Evolutionary conservation across 2,888 invertebrate species (phyloP).

Genomic region (Pemphredon lugubris): DNA sequence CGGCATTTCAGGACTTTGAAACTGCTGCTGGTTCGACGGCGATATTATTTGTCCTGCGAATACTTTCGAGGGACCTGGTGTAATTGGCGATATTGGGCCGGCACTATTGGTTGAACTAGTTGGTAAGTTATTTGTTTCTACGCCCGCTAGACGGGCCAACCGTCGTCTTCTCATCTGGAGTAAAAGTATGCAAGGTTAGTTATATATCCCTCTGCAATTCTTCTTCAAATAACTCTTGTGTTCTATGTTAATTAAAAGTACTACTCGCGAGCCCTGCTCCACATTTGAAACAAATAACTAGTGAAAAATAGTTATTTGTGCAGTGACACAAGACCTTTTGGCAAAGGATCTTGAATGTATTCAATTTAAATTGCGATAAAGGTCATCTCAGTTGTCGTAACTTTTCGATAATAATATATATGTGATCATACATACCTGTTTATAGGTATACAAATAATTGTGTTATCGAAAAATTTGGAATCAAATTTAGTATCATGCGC

Average conservation of each 20-base stretch:
- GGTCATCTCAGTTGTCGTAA: no score
- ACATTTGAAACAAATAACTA: no score
- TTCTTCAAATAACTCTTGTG: background rate
- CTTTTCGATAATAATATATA: no score
- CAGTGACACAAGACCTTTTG: no score
- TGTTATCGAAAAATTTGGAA: no score
- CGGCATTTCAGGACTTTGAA: conserved; percentile 73
- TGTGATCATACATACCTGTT: no score
- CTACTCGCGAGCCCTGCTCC: no score
- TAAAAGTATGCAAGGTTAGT: background rate
- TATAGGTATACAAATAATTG: no score
- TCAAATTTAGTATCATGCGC: background rate
- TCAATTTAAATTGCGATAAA: no score
- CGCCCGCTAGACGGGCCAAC: conserved; percentile 87
- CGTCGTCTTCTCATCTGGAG: conserved; percentile 88
- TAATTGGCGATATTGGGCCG: conserved; percentile 82
- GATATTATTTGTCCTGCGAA: conserved; percentile 70
- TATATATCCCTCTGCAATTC: background rate
- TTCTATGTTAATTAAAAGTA: no score
- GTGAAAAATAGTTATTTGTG: no score
- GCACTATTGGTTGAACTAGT: conserved; percentile 71
- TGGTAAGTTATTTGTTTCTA: conserved; percentile 83
- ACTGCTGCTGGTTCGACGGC: conserved; percentile 68
- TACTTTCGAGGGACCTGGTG: conserved; percentile 76
- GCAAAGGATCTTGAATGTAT: no score